phyloP scores from a whole-genome alignment of 2,113 vertebrate species.

The Ptilonorhynchus violaceus region DNA sequence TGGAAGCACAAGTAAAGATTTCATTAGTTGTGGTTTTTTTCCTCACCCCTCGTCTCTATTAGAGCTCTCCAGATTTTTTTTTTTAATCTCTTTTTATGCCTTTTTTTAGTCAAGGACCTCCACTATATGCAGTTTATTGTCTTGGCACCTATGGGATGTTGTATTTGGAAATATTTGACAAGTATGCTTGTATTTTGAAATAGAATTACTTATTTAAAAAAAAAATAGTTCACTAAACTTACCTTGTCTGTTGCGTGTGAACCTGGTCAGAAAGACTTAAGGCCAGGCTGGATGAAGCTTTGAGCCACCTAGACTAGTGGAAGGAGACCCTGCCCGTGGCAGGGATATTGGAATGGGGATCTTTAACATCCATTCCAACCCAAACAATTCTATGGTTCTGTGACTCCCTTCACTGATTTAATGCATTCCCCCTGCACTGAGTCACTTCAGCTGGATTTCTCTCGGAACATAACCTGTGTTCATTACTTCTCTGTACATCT shows the following conservation, averaged over 20 bases:
- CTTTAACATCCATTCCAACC: not conserved
- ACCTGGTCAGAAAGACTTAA: not conserved
- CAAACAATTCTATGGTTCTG: rapidly evolving
- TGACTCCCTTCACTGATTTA: not conserved
- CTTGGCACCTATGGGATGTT: not conserved
- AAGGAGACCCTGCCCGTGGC: not conserved
- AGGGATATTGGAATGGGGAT: not conserved
- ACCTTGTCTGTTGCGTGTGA: not conserved
- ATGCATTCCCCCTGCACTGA: not conserved
- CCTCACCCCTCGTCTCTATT: not conserved
- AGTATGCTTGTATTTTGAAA: not conserved
- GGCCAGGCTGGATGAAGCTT: not conserved
- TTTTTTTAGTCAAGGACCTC: too few relatives aligned
- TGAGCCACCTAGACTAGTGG: not conserved
- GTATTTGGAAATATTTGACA: not conserved
- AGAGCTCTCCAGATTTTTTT: not conserved
- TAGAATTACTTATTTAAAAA: not conserved
- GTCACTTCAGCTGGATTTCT: not conserved
- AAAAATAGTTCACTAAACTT: not conserved
- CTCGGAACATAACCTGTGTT: not conserved
- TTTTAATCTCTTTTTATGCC: not conserved
- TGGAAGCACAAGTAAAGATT: not conserved
- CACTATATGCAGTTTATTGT: not conserved
- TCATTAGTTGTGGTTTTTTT: not conserved
- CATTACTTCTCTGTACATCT: not conserved